Evolutionary conservation across 2,888 invertebrate species (phyloP), one percentile per base, ranked within the genome.

Genomic region (Clostera curtula): DNA sequence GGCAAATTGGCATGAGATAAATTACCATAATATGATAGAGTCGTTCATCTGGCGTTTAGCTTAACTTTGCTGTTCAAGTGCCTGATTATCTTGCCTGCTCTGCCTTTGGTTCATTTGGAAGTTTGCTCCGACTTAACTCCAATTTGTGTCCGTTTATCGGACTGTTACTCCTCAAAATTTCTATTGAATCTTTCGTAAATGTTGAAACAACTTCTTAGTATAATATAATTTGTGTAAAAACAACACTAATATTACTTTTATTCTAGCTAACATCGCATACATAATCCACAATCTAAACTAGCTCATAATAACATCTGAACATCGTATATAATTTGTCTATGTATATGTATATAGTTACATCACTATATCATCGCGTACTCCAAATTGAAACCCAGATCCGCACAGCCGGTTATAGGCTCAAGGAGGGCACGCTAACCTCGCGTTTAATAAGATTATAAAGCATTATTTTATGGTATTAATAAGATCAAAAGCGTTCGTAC

Each of bases 391-490:
- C 66, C 61, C 56, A 57, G 53, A 50, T 60, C 52, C 56, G 40
- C 44, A 27, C 44, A 51, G 60, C 55, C 36, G 63, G 60, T 68
- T 70, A 67, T 65, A 23, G 63, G 60, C 50, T 47, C 44, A 48
- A 44, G 56, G 46, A 73, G 79, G 73, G 76, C 63, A 70, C 65
- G 84, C 86, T 88, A 88, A 88, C 88, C 88, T 88, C 86, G 87
- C 86, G 86, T 87, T 87, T 89, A 89, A 89, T 89, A 88, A 88
- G 89, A 89, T 89, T 89, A 89, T 87, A 85, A 86, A 86, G 88
- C 87, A 89, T 89, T 89, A 89, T 89, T 88, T 89, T 87, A 87
- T 87, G 86, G 88, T 85, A 89, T 88, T 89, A 88, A 88, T 88
- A 86, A 88, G 88, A 89, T 88, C 88, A 89, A 88, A 88, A 88